phyloP scores from a whole-genome alignment of 1,140 invertebrate species.

The Drosophila takahashii region DNA sequence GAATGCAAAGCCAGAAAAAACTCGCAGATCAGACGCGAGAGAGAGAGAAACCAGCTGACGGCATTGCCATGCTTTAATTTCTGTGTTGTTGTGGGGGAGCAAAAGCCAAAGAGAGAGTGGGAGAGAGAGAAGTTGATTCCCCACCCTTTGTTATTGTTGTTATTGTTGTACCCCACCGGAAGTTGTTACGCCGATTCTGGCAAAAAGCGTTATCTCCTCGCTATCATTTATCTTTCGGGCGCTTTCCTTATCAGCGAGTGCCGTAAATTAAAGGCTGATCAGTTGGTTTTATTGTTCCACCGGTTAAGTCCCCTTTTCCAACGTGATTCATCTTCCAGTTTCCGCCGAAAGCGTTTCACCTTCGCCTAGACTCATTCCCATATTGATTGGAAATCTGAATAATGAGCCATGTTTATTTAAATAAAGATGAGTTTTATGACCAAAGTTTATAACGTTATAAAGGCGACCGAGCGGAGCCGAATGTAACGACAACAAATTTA shows the following conservation, averaged over 20 bases:
- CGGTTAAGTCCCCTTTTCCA: conserved; percentile 52
- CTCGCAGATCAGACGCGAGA: conserved; percentile 5
- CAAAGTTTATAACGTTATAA: conserved; percentile 44
- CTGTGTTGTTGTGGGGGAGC: neutral
- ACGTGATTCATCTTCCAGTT: conserved; percentile 55
- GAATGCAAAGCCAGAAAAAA: conserved; percentile 41
- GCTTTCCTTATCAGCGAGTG: conserved; percentile 41
- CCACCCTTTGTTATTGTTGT: conserved; percentile 16
- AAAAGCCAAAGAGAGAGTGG: neutral
- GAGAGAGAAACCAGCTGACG: conserved; percentile 34
- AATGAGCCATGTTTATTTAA: conserved; percentile 27
- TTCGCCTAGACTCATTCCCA: conserved; percentile 27
- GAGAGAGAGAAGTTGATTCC: neutral
- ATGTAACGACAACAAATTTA: conserved; percentile 71
- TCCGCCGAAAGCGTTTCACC: conserved; percentile 46
- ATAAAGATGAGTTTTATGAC: conserved; percentile 50
- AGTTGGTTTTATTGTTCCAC: conserved; percentile 15
- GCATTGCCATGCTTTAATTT: conserved; percentile 33
- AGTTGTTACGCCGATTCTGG: conserved; percentile 62
- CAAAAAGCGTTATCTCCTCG: conserved; percentile 32
- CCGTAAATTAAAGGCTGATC: conserved; percentile 40
- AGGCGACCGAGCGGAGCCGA: conserved; percentile 53
- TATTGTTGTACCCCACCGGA: conserved; percentile 54
- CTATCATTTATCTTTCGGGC: conserved; percentile 54
- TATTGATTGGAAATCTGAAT: conserved; percentile 22